Conservation (phyloP, 2,797 vertebrate genomes). For the Sylvia borin region DNA sequence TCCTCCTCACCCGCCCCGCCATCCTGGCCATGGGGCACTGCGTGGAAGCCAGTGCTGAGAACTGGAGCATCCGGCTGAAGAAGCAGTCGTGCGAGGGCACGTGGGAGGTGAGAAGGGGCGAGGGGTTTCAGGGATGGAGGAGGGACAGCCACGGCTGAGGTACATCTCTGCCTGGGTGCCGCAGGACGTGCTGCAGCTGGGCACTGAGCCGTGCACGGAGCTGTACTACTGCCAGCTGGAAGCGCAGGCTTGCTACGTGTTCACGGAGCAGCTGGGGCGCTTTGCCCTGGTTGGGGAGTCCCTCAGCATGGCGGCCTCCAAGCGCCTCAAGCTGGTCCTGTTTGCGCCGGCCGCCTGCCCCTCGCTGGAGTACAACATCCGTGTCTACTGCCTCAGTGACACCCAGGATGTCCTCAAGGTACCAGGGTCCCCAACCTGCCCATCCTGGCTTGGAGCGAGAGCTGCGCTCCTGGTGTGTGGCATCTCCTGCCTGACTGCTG, state of each 20-base stretch:
- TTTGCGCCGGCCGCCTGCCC: constrained; percentile 93
- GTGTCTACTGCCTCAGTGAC: constrained; percentile 97
- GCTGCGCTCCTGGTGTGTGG: fast-evolving
- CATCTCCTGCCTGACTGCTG: neutral
- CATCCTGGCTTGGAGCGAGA: fast-evolving
- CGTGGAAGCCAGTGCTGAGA: constrained; percentile 91
- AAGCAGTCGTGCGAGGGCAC: constrained; percentile 95
- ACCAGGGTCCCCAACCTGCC: fast-evolving
- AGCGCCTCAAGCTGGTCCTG: constrained; percentile 94
- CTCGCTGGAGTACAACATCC: constrained; percentile 95
- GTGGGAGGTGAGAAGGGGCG: constrained; percentile 87
- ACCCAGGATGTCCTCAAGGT: constrained; percentile 97
- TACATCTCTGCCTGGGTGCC: constrained; percentile 9
- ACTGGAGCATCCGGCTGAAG: constrained; percentile 96
- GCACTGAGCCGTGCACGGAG: constrained; percentile 89
- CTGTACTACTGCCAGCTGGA: constrained; percentile 98
- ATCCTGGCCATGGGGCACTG: constrained; percentile 98
- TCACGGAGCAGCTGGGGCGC: constrained; percentile 95
- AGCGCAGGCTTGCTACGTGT: constrained; percentile 90
- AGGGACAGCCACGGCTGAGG: neutral
- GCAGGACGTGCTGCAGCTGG: constrained; percentile 94
- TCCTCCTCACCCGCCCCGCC: constrained; percentile 93
- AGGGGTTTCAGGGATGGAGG: neutral
- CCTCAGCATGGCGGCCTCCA: constrained; percentile 94
- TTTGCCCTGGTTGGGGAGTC: constrained; percentile 96